phyloP scores from a whole-genome alignment of 2,113 vertebrate species.

The Stercorarius parasiticus region DNA sequence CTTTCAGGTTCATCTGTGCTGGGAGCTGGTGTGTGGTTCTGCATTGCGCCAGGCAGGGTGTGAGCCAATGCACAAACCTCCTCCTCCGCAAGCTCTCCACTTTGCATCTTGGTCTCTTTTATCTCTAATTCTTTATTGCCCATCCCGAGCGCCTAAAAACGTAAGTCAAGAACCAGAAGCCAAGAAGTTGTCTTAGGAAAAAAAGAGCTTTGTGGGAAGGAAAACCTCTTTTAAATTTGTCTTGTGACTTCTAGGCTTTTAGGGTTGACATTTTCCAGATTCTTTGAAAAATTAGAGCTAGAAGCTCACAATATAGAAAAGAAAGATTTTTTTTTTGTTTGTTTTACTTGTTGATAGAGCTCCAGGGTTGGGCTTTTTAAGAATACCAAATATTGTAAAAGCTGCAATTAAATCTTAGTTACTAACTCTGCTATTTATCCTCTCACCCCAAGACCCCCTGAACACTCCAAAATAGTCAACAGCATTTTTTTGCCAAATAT shows the following conservation, averaged over 20 bases:
- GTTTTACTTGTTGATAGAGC: neutral
- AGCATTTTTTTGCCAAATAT: fast-evolving
- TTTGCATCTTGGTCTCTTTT: neutral
- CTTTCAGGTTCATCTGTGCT: neutral
- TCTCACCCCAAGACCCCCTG: neutral
- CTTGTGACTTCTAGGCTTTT: neutral
- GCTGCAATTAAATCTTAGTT: neutral
- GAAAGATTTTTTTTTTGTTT: neutral
- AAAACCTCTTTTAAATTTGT: neutral
- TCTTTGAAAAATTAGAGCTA: neutral
- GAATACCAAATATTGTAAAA: neutral
- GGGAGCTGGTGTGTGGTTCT: neutral
- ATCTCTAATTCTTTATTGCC: neutral
- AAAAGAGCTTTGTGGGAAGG: neutral
- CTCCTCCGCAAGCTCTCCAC: neutral
- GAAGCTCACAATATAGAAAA: neutral
- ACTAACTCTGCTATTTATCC: neutral
- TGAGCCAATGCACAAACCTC: neutral
- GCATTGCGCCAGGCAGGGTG: fast-evolving
- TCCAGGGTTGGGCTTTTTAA: neutral
- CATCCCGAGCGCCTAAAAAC: neutral
- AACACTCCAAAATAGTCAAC: neutral
- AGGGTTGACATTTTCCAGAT: neutral
- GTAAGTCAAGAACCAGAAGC: neutral
- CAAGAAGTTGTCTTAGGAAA: neutral